Percentiles rank a stretch among this genome's conserved stretches.
These are phyloP conservation scores for Nannobrachium achirus DNA, from an alignment of 2,113 vertebrate species.

Conservation along the genomic window DNA sequence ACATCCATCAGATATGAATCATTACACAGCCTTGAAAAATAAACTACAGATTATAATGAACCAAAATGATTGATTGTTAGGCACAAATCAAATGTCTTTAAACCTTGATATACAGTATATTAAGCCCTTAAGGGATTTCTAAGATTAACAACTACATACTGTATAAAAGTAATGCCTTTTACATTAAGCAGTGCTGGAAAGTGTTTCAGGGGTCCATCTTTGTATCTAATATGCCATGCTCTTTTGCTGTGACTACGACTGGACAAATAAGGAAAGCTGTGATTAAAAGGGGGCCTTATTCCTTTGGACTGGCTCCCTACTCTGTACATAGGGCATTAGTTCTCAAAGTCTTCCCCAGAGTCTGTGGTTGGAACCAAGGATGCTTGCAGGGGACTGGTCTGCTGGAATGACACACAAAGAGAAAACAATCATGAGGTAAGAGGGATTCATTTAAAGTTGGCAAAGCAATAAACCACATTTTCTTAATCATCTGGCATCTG, in stretches of 20 bases:
- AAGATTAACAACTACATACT: slow-evolving; percentile 1
- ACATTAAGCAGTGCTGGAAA: neutral
- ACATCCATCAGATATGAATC: slow-evolving; percentile 2
- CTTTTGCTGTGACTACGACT: slow-evolving; percentile 10
- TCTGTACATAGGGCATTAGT: slow-evolving; percentile 1
- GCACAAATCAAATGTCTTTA: slow-evolving; percentile 39
- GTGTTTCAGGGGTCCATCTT: slow-evolving; percentile 14
- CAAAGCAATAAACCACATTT: neutral
- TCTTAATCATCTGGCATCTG: no score
- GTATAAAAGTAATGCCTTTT: neutral
- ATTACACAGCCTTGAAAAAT: neutral
- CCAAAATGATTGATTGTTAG: slow-evolving; percentile 26
- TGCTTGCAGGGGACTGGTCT: neutral
- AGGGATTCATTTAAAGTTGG: neutral
- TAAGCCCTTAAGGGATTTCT: slow-evolving; percentile 7
- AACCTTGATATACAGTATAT: neutral
- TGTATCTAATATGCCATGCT: neutral
- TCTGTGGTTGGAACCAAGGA: neutral
- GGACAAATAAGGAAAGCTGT: slow-evolving; percentile 12
- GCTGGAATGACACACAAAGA: slow-evolving; percentile 8
- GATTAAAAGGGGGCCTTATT: slow-evolving; percentile 26
- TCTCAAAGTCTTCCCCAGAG: slow-evolving; percentile 2
- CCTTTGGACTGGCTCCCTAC: slow-evolving; percentile 1
- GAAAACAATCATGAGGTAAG: neutral
- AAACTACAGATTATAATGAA: slow-evolving; percentile 14